These are phyloP conservation scores for Lamprotornis superbus DNA, from an alignment of 2,113 vertebrate species.

Conservation along the genomic window DNA sequence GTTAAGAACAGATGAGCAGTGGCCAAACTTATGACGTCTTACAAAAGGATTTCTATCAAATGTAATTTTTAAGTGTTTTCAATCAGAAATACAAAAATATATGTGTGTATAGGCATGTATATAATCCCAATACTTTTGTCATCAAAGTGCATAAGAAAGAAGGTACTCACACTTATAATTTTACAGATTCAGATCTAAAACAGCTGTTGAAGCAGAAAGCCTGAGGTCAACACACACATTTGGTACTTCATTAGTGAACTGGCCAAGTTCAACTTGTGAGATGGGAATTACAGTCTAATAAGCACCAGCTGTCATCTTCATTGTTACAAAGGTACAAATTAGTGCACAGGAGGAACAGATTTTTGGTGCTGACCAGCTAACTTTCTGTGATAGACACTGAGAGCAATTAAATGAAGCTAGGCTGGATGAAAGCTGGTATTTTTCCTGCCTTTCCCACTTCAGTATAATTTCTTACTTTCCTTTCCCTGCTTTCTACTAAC, in stretches of 20 bases:
- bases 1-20: neutral
- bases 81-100: neutral
- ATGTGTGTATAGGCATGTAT: rapidly evolving
- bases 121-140: neutral
- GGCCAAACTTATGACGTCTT: neutral
- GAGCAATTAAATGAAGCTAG: neutral
- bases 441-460: neutral
- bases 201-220: neutral
- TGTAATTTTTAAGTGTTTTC: neutral
- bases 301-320: neutral
- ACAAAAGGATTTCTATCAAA: neutral
- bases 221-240: neutral
- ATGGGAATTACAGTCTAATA: neutral
- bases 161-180: neutral
- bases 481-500: neutral
- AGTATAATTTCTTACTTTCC: neutral
- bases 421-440: neutral
- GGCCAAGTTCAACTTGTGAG: neutral
- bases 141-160: neutral
- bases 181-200: neutral
- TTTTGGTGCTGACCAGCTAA: neutral
- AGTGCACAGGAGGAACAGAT: neutral
- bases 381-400: neutral
- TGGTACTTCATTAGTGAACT: neutral
- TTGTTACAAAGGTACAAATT: neutral